Evolutionary conservation across 64 coral and sea anemone species (phyloP), one percentile per base, ranked within the genome.

Genomic region (Montipora capricornis): DNA sequence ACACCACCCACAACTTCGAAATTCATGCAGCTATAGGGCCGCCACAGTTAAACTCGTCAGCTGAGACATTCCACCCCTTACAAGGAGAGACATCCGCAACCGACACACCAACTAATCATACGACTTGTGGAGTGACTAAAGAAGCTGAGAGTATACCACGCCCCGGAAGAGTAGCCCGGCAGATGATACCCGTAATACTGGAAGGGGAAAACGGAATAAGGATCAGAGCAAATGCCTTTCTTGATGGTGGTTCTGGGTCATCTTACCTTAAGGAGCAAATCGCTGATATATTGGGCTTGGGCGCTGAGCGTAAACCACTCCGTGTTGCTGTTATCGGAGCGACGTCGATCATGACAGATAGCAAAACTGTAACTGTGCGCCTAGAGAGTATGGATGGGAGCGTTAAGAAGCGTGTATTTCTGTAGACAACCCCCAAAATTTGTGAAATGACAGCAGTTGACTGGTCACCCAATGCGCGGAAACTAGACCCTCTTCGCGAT

Each of bases 391-490:
- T 58, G 16, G 19, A 58, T 16, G 80, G 75, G 9, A 13, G 13
- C 45, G 78, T 22, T n/a, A 77, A 15, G 75, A 79, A 6, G 71
- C 53, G 10, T 73, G 81, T 50, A 22, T 79, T 20, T 69, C 46
- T 57, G 13, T 93, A 49, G 92, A 94, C 85, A 45, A 19, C 60
- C 20, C 52, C 80, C 19, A 73, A 45, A 5, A 88, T 88, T 12
- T 81, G 84, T 80, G 76, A 47, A 14, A 76, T 89, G 16, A 51
- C 0, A 80, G 45, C n/a, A 37, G 22, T 88, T 22, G 67, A 94
- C 55, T 90, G 80, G 88, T 44, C 71, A 16, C 71, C 66, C 19
- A 70, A 59, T 49, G 84, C 68, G 47, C 46, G 77, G n/a, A 70
- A 17, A 7, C 76, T 74, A 6, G 14, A 10, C 13, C 87, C 84